phyloP scores from a whole-genome alignment of 2,797 vertebrate species.

The Helicolenus hilgendorfi region DNA sequence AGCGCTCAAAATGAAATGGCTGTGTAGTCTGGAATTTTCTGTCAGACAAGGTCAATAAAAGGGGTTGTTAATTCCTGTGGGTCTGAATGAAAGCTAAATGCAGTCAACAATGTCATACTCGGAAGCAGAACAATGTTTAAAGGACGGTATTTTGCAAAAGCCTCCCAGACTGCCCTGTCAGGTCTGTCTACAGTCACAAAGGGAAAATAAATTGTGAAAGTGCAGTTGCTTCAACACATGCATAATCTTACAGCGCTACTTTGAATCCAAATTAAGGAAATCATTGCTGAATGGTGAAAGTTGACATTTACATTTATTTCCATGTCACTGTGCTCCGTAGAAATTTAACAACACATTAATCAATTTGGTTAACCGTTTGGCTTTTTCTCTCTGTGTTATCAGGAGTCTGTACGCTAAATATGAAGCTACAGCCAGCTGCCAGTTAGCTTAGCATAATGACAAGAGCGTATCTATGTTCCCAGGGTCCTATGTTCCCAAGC shows the following conservation, averaged over 20 bases:
- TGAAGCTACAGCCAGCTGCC: background rate
- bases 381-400: constrained; percentile 34
- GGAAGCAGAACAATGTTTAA: constrained; percentile 58
- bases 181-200: constrained; percentile 64
- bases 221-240: constrained; percentile 48
- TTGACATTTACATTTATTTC: constrained; percentile 72
- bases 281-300: constrained; percentile 67
- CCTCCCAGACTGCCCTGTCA: constrained; percentile 65
- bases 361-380: constrained; percentile 57
- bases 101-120: constrained; percentile 67
- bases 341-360: constrained; percentile 76
- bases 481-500: too few relatives aligned
- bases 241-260: constrained; percentile 51
- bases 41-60: constrained; percentile 76
- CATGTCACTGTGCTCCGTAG: constrained; percentile 44
- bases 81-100: constrained; percentile 73
- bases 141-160: constrained; percentile 47
- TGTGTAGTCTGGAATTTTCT: constrained; percentile 62
- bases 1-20: constrained; percentile 68
- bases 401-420: background rate
- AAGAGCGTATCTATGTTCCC: background rate
- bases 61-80: constrained; percentile 70
- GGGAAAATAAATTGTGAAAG: constrained; percentile 64
- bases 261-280: constrained; percentile 69
- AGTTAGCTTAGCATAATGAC: background rate